These are phyloP conservation scores for Rhingia campestris DNA, from an alignment of 2,888 invertebrate genomes.

Conservation along the genomic window DNA sequence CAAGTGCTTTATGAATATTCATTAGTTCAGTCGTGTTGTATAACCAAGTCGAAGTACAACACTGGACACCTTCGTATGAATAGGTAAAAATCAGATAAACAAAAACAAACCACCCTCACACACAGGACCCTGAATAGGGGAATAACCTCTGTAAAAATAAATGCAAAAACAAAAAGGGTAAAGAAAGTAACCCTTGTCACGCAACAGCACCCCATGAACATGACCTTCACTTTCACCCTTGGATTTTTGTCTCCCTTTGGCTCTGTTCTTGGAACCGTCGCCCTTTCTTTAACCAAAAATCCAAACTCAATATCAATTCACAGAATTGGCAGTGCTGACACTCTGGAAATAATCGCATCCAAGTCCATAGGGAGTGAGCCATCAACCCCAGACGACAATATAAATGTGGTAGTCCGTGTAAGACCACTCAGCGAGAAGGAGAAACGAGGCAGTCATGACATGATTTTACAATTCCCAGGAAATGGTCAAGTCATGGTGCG, in stretches of 20 bases:
- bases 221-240: conserved; percentile 63
- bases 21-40: conserved; percentile 12
- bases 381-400: conserved; percentile 88
- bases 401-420: conserved; percentile 94
- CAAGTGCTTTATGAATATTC: conserved; percentile 48
- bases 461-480: conserved; percentile 92
- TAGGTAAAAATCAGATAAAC: conserved; percentile 53
- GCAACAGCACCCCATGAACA: conserved; percentile 49
- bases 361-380: conserved; percentile 82
- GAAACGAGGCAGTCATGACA: conserved; percentile 86
- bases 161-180: conserved; percentile 26
- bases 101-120: conserved; percentile 30
- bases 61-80: conserved; percentile 45
- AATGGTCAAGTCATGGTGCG: conserved; percentile 90
- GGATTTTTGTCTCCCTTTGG: not conserved
- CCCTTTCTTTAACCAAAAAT: conserved; percentile 2
- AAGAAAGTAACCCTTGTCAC: conserved; percentile 36
- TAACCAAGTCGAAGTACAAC: conserved; percentile 3
- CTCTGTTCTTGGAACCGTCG: not conserved
- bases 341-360: conserved; percentile 81
- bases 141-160: conserved; percentile 47
- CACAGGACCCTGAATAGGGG: conserved; percentile 24
- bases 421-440: conserved; percentile 92
- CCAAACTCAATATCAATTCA: conserved; percentile 11
- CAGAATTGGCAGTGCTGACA: conserved; percentile 82